These are phyloP conservation scores for Synanthedon vespiformis DNA, from an alignment of 2,888 invertebrate genomes.

Conservation along the genomic window DNA sequence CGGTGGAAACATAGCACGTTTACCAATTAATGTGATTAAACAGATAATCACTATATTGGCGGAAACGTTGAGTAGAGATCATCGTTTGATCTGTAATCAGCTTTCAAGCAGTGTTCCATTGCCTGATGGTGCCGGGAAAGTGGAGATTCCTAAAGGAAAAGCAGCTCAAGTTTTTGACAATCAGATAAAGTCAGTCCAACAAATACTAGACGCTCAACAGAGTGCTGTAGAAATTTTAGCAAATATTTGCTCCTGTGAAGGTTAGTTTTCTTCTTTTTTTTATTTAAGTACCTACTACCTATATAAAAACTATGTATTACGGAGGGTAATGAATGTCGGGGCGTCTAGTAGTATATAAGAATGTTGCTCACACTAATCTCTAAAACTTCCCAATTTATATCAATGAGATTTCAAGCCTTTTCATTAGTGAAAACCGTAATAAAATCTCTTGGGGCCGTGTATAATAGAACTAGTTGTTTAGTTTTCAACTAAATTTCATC, in stretches of 20 bases:
- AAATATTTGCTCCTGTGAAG: constrained; percentile 77
- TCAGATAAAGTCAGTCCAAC: constrained; percentile 57
- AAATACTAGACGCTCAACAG: constrained; percentile 76
- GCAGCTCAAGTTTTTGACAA: constrained; percentile 51
- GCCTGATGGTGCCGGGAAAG: constrained; percentile 31
- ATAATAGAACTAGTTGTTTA: too few relatives aligned
- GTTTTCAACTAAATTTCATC: too few relatives aligned
- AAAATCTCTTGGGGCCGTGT: too few relatives aligned
- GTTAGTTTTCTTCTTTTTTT: constrained; percentile 30
- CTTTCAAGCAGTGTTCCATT: constrained; percentile 62
- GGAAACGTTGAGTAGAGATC: constrained; percentile 65
- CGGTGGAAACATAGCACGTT: constrained; percentile 37
- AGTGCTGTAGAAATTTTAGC: constrained; percentile 78
- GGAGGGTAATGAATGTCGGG: not conserved
- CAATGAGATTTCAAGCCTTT: too few relatives aligned
- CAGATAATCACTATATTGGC: constrained; percentile 65
- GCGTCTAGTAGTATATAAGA: not conserved
- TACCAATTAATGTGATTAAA: constrained; percentile 56
- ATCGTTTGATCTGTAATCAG: constrained; percentile 55
- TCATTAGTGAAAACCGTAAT: too few relatives aligned
- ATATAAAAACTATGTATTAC: not conserved
- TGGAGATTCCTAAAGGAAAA: constrained; percentile 36
- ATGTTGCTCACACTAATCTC: too few relatives aligned
- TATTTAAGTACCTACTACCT: too few relatives aligned
- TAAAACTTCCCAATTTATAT: too few relatives aligned